phyloP scores from a whole-genome alignment of 2,888 invertebrate species.

The Trachelus troglodyta region DNA sequence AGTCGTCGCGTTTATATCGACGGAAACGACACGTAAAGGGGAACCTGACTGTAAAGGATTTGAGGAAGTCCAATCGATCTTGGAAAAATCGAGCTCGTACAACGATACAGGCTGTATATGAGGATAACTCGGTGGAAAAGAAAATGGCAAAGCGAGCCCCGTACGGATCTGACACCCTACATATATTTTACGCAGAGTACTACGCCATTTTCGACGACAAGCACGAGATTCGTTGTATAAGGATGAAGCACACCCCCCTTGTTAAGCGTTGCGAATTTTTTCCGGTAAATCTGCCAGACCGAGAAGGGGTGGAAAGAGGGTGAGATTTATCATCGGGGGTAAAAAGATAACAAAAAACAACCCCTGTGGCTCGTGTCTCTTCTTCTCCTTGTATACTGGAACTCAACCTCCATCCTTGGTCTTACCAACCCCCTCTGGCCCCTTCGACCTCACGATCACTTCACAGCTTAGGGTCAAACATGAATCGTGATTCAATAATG shows the following conservation, averaged over 20 bases:
- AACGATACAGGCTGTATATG: neutral
- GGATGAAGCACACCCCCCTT: constrained; percentile 21
- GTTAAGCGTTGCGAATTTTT: constrained; percentile 42
- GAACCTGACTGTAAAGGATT: neutral
- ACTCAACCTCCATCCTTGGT: constrained; percentile 14
- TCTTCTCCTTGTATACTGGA: constrained; percentile 13
- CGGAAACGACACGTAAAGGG: neutral
- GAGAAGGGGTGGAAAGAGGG: constrained; percentile 13
- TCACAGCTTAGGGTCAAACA: neutral
- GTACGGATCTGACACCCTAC: neutral
- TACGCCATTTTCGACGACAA: constrained; percentile 3
- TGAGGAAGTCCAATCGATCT: neutral
- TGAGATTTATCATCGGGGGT: constrained; percentile 52
- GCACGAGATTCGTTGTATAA: constrained; percentile 2
- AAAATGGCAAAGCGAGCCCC: neutral
- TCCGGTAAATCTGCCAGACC: constrained; percentile 38
- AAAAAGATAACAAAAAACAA: constrained; percentile 49
- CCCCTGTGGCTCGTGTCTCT: constrained; percentile 27
- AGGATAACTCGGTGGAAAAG: neutral
- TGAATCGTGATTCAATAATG: neutral
- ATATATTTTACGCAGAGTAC: neutral
- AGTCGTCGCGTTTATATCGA: neutral
- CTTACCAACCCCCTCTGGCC: constrained; percentile 17
- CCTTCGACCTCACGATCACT: constrained; percentile 1
- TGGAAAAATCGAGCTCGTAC: neutral